Conservation (phyloP, 2,888 invertebrate genomes). For the Micropterix aruncella region DNA sequence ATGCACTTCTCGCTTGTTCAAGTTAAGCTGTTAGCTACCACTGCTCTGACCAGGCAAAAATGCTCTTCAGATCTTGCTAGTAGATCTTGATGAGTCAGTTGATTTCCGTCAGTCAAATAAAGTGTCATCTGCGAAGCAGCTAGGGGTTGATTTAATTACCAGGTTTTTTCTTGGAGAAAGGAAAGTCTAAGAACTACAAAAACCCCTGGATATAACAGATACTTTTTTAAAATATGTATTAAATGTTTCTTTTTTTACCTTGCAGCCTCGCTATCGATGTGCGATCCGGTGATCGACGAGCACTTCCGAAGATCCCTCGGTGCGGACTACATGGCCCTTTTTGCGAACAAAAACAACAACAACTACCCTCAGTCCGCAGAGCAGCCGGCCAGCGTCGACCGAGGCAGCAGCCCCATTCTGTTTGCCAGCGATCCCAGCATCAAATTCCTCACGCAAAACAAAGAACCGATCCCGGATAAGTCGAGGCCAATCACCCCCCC, state of each 20-base stretch:
- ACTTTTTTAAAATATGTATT: background rate
- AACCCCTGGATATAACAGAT: no score
- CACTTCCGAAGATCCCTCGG: conserved; percentile 89
- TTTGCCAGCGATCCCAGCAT: conserved; percentile 17
- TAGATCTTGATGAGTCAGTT: no score
- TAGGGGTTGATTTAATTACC: no score
- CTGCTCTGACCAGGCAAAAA: no score
- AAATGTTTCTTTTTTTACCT: conserved; percentile 7
- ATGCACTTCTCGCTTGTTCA: no score
- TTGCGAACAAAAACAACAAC: conserved; percentile 37
- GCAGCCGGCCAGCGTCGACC: conserved; percentile 28
- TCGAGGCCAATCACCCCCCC: conserved; percentile 13
- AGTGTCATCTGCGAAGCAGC: no score
- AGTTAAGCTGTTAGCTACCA: no score
- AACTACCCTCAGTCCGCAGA: conserved; percentile 19
- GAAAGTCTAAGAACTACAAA: no score
- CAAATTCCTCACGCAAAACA: conserved; percentile 8
- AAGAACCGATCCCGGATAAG: conserved; percentile 5
- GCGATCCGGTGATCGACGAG: conserved; percentile 89
- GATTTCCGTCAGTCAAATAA: no score
- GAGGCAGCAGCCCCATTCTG: conserved; percentile 34
- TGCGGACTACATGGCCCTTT: conserved; percentile 59
- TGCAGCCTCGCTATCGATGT: conserved; percentile 57
- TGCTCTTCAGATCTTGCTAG: no score
- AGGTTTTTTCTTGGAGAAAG: no score